Conservation (phyloP, 2,888 invertebrate genomes). For the Papilio elwesi region DNA sequence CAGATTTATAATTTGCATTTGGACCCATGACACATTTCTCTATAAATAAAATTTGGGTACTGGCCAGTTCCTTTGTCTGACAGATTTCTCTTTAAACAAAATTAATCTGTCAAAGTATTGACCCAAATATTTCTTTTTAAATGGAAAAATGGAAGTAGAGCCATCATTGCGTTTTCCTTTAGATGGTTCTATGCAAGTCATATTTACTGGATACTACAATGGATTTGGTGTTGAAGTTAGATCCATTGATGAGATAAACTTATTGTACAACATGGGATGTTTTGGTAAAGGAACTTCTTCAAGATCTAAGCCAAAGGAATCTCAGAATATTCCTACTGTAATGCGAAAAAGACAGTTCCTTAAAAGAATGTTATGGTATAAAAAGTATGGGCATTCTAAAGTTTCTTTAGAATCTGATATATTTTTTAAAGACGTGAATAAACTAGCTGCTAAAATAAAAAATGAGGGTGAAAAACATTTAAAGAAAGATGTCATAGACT, state of each 20-base stretch:
- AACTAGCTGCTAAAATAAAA: slow-evolving; percentile 61
- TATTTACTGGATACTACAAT: slow-evolving; percentile 86
- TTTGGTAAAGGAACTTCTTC: slow-evolving; percentile 90
- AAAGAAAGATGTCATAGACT: slow-evolving; percentile 72
- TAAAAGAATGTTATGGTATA: slow-evolving; percentile 83
- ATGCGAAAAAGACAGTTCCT: slow-evolving; percentile 85
- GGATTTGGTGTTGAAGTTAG: slow-evolving; percentile 87
- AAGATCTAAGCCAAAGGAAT: slow-evolving; percentile 79
- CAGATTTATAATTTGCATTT: slow-evolving; percentile 63
- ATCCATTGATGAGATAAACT: slow-evolving; percentile 83
- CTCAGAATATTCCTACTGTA: slow-evolving; percentile 73
- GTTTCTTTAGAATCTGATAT: slow-evolving; percentile 52
- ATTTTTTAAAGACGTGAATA: slow-evolving; percentile 66
- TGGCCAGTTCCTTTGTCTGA: slow-evolving; percentile 67
- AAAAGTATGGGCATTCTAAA: slow-evolving; percentile 63
- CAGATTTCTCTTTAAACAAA: slow-evolving; percentile 67
- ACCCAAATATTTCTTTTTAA: slow-evolving; percentile 68
- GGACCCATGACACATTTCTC: slow-evolving; percentile 59
- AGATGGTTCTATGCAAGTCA: slow-evolving; percentile 71
- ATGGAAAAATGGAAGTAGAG: slow-evolving; percentile 70
- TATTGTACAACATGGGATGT: slow-evolving; percentile 88
- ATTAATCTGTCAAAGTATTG: slow-evolving; percentile 80
- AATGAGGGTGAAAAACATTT: slow-evolving; percentile 56
- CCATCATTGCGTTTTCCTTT: slow-evolving; percentile 73
- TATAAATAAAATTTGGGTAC: slow-evolving; percentile 71